A percentile compares a stretch with the other conserved stretches of the same genome.
phyloP scores from a whole-genome alignment of 2,113 vertebrate genomes.

The Cyanoderma ruficeps region DNA sequence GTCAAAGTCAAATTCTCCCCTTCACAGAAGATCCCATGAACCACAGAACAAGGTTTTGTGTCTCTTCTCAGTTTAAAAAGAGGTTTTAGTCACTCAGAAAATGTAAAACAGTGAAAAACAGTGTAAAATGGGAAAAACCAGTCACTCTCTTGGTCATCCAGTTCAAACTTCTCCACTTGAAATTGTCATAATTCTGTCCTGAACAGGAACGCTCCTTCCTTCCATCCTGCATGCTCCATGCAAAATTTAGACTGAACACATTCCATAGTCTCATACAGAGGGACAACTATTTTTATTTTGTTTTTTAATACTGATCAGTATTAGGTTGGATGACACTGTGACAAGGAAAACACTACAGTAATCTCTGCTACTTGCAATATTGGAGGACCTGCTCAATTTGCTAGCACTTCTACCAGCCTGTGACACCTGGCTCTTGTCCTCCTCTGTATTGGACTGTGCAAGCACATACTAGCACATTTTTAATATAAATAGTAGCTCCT shows the following conservation, averaged over 20 bases:
- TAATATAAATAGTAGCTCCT: neutral
- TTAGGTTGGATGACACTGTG: neutral
- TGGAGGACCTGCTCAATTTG: neutral
- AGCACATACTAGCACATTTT: neutral
- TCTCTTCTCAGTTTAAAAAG: neutral
- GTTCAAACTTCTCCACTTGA: neutral
- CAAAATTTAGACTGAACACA: neutral
- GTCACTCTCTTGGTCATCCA: neutral
- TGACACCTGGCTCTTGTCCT: neutral
- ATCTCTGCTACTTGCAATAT: neutral
- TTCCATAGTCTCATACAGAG: neutral
- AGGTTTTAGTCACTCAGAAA: neutral
- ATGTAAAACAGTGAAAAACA: neutral
- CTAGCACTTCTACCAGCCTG: neutral
- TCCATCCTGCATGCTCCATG: neutral
- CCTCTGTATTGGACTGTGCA: neutral
- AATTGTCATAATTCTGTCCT: neutral
- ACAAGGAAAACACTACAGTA: neutral
- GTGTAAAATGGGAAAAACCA: too few species aligned
- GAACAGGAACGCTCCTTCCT: neutral
- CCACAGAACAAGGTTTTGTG: neutral
- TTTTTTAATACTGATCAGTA: neutral
- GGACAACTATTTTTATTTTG: neutral
- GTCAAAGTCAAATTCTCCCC: neutral
- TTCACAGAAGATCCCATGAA: neutral